phyloP scores from a whole-genome alignment of 2,797 vertebrate genomes.

The Coreius guichenoti region DNA sequence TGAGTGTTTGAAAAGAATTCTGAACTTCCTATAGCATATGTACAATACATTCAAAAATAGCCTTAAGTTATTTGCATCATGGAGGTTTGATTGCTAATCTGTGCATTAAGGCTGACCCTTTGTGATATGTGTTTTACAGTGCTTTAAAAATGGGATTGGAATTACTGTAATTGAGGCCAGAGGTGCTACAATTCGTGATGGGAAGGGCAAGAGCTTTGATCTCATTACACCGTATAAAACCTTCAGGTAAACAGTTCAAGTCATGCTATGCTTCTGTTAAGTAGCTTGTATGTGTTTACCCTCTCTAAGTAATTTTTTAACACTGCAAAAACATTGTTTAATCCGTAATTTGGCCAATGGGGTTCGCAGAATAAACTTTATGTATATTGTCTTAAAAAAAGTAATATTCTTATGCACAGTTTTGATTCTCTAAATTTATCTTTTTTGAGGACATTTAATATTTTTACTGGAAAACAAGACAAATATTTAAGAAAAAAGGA shows the following conservation, averaged over 20 bases:
- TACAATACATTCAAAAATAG: neutral
- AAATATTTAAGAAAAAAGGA: neutral
- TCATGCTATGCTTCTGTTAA: conserved; percentile 8
- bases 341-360: neutral
- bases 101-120: neutral
- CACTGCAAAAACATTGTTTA: neutral
- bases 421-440: neutral
- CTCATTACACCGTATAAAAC: conserved; percentile 92
- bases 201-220: conserved; percentile 90
- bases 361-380: neutral
- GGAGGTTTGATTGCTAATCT: neutral
- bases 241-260: conserved; percentile 85
- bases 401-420: neutral
- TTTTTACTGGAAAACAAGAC: neutral
- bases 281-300: neutral
- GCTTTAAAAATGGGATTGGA: conserved; percentile 89
- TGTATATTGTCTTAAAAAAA: neutral
- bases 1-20: neutral
- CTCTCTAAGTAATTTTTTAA: neutral
- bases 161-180: conserved; percentile 91
- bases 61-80: neutral
- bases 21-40: neutral
- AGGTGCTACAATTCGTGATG: conserved; percentile 90
- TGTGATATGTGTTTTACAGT: conserved; percentile 72
- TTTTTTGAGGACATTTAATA: neutral